Percentiles rank a stretch among this genome's conserved stretches.
Conservation (phyloP, 2,888 invertebrate genomes). For the Brachylomia viminalis region DNA sequence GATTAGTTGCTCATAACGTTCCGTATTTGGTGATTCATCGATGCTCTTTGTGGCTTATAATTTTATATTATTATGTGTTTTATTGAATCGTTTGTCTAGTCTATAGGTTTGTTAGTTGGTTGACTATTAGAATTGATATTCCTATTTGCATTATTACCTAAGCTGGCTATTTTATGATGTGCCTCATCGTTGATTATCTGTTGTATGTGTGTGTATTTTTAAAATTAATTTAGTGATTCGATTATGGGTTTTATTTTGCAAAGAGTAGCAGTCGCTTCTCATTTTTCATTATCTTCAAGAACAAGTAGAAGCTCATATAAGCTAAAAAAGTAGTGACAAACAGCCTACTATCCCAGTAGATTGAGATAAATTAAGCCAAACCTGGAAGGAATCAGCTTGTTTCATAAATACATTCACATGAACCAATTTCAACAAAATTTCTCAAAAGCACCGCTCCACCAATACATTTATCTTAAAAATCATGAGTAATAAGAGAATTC, state of each 20-base stretch:
- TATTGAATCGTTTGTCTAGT: conserved; percentile 36
- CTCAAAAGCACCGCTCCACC: background rate
- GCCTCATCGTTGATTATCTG: background rate
- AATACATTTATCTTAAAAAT: background rate
- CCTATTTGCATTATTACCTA: conserved; percentile 22
- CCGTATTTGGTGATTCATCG: conserved; percentile 66
- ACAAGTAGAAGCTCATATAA: background rate
- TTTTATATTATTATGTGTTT: conserved; percentile 44
- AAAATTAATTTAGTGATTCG: background rate
- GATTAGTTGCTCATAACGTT: conserved; percentile 67
- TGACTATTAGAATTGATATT: conserved; percentile 43
- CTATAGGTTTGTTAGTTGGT: conserved; percentile 36
- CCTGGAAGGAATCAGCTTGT: background rate
- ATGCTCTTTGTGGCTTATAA: conserved; percentile 18
- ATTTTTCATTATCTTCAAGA: background rate
- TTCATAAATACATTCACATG: background rate
- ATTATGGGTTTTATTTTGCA: background rate
- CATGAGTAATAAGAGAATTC: conserved; percentile 17
- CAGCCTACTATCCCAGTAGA: background rate
- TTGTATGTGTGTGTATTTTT: conserved; percentile 3
- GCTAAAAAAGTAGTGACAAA: background rate
- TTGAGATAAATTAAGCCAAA: background rate
- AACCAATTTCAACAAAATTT: background rate
- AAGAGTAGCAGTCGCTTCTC: background rate
- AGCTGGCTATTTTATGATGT: background rate